These are phyloP conservation scores for Nycticorax nycticorax DNA, from an alignment of 2,113 vertebrate genomes.

Conservation along the genomic window DNA sequence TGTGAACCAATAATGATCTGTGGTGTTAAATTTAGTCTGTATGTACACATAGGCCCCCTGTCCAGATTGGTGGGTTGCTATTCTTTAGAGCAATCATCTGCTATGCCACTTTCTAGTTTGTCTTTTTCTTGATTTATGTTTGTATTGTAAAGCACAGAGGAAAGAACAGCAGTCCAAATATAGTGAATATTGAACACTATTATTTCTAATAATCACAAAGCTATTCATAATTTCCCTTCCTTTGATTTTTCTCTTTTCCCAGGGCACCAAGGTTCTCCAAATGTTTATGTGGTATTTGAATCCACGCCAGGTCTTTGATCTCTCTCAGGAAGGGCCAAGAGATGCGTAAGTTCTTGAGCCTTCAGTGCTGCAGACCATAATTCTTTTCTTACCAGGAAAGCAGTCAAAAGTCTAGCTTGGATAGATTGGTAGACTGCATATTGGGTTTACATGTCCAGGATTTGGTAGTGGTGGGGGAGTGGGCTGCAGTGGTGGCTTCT, in stretches of 20 bases:
- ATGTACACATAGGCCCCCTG: neutral
- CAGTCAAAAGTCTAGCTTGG: neutral
- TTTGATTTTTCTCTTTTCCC: neutral
- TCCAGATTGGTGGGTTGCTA: neutral
- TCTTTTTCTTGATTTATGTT: neutral
- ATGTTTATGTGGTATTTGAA: conserved; percentile 88
- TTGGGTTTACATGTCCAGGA: neutral
- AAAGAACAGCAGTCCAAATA: neutral
- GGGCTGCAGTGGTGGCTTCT: neutral
- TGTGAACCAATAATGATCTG: neutral
- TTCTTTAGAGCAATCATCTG: neutral
- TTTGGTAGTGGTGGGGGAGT: neutral
- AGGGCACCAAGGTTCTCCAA: conserved; percentile 85
- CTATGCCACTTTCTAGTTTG: neutral
- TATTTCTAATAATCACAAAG: neutral
- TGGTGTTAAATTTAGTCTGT: neutral
- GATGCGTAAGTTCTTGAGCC: conserved; percentile 78
- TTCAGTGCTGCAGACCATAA: fast-evolving
- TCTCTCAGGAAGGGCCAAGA: conserved; percentile 83
- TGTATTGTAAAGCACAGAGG: neutral
- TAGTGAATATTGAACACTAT: neutral
- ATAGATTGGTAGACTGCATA: neutral
- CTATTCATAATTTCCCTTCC: neutral
- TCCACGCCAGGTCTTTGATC: conserved; percentile 84
- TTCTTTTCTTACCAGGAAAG: neutral